Evolutionary conservation across 2,797 vertebrate species (phyloP), one percentile per base, ranked within the genome.

Genomic region (Coccyzus lansbergi): DNA sequence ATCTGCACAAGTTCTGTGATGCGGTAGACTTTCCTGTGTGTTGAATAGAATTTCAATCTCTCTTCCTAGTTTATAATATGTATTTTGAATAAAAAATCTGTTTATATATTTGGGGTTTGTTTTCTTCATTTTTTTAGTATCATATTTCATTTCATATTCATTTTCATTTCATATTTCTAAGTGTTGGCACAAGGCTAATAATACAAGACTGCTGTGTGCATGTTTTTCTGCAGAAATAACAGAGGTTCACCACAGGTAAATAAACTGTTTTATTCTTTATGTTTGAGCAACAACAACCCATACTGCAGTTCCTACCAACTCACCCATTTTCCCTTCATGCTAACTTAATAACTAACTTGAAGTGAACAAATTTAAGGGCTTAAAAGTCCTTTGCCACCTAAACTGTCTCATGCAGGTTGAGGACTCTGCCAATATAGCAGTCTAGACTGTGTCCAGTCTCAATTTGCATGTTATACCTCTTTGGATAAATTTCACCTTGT

Each of bases 391-490:
- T 84, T n/a, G 24, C 9, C 25, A 19, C 56, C 29, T 60, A 40
- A 70, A 56, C 17, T 18, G 5, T 33, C 51, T 74, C 46, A 75
- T 1, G 2, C 12, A 64, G 36, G 29, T 26, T 0, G 0, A 64
- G 12, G 19, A 53, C 14, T 28, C 80, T 51, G 26, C 15, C 69
- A 62, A 9, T 22, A 58, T 2, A 53, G 46, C 14, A 64, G 13
- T 69, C 20, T 52, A 60, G 26, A n/a, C 29, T 0, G 0, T 26
- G 19, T 49, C 8, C 40, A 56, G 46, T 14, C 62, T 53, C 24
- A 18, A 77, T 92, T 53, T 60, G 25, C 2, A 0, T 53, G 60
- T 69, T 36, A 60, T 36, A 46, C 9, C 17, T 21, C 49, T 62
- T 42, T 11, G 16, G 31, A 24, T 83, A 20, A 71, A 58, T 78